A percentile compares a stretch with the other conserved stretches of the same genome.
phyloP scores from a whole-genome alignment of 1,140 invertebrate species.

The Grapholita molesta region DNA sequence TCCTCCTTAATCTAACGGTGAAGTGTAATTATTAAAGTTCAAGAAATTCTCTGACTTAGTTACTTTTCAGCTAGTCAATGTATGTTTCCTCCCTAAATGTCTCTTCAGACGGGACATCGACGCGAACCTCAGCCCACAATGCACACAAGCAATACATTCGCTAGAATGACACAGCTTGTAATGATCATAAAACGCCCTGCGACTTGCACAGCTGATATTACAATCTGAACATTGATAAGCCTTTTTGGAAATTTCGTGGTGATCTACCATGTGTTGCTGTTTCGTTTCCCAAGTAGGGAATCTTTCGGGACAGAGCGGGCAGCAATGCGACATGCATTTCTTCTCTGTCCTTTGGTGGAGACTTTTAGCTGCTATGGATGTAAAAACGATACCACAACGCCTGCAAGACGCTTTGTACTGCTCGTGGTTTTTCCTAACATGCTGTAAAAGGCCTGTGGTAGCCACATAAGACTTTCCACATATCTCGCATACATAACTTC shows the following conservation, averaged over 20 bases:
- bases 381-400: constrained; percentile 7
- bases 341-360: constrained; percentile 17
- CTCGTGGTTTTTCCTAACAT: not conserved
- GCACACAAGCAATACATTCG: not conserved
- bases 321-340: constrained; percentile 17
- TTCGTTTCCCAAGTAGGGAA: constrained; percentile 13
- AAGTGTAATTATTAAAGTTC: too few relatives aligned
- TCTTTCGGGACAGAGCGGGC: not conserved
- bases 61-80: not conserved
- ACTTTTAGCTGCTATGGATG: constrained; percentile 11
- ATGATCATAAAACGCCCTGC: constrained; percentile 13
- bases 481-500: not conserved
- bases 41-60: too few relatives aligned
- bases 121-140: constrained; percentile 14
- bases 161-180: constrained; percentile 5
- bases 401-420: not conserved
- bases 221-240: constrained; percentile 1
- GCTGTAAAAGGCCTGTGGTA: not conserved
- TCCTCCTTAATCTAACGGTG: too few relatives aligned
- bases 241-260: not conserved
- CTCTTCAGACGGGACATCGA: not conserved
- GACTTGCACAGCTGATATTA: not conserved
- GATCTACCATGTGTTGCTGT: constrained; percentile 8
- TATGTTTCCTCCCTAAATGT: constrained; percentile 17
- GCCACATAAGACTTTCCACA: constrained; percentile 17